Evolutionary conservation across 2,888 invertebrate species (phyloP).

Genomic region (Ichneumoninae sp.): DNA sequence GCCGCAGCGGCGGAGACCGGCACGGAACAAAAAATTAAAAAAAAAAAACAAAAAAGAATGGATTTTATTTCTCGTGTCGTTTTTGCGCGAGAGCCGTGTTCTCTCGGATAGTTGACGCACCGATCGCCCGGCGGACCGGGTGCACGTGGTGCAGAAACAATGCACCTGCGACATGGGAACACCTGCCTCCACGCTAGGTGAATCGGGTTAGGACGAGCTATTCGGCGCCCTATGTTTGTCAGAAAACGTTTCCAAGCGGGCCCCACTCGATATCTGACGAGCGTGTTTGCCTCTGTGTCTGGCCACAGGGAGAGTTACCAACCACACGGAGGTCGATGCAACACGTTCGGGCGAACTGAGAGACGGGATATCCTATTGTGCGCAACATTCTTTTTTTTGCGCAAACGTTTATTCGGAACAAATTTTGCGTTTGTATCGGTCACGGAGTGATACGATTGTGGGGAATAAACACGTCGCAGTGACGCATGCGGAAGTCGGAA

Average conservation of each 20-base stretch:
- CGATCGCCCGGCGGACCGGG: constrained; percentile 12
- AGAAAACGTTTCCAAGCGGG: constrained; percentile 28
- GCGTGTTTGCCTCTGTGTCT: constrained; percentile 10
- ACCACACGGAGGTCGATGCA: constrained; percentile 3
- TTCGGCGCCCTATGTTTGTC: constrained; percentile 48
- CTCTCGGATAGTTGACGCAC: constrained; percentile 20
- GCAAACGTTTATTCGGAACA: constrained; percentile 23
- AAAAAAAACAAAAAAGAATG: not conserved
- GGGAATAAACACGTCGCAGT: constrained; percentile 22
- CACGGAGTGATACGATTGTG: not conserved
- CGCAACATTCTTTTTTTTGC: constrained; percentile 6
- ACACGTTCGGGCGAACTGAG: not conserved
- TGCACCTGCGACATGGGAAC: constrained; percentile 54
- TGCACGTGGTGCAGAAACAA: constrained; percentile 37
- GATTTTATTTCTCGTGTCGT: constrained; percentile 44
- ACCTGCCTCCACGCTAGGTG: constrained; percentile 50
- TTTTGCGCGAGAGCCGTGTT: constrained; percentile 9
- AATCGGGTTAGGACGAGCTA: constrained; percentile 58
- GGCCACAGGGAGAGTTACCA: not conserved
- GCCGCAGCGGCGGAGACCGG: not conserved
- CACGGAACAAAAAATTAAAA: not conserved
- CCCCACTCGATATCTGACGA: constrained; percentile 26
- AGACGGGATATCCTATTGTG: constrained; percentile 28
- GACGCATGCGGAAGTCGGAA: not conserved
- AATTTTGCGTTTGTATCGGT: constrained; percentile 15